Base-by-base conservation (phyloP, 2,797 vertebrate species). In the Clarias laeviceps region DNA sequence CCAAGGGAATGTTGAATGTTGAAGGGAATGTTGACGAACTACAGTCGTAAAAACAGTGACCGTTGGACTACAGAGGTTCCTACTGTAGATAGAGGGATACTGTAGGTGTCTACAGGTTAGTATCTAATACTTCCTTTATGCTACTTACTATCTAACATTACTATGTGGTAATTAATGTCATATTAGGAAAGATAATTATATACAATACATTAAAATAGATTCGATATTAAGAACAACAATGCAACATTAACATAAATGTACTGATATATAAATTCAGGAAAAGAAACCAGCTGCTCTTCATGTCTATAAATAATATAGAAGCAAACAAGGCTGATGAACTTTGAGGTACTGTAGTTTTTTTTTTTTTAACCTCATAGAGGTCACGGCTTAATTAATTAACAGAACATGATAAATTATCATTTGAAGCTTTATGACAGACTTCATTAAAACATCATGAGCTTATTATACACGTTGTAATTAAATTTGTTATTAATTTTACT, bases 401-500 rank as follows among this genome's bases (percentile, higher is more conserved):
- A 5, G 56, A 62, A 74, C 29, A 59, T 69, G 24, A 83, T 50
- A 50, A 64, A 73, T 83, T 69, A 61, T 74, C 24, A 50, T 83
- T 83, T 64, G 69, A 17, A 72, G 82, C 69, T 74, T 83, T 29
- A 29, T 61, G 57, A 50, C 66, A 40, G 68, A 82, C 66, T 70
- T 82, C 68, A 70, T 82, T 82, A 82, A 72, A 70, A 73, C 69
- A 73, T 73, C 68, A 56, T 62, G 82, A 73, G 57, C 56, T 73
- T 73, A 73, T 74, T 62, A 45, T 27, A 83, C n/a, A 29, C 37
- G 29, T 80, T 65, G 3, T 65, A 80, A 80, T 80, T 50, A 82
- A 70, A 56, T n/a, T 72, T 61, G 50, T 34, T 61, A 27, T 73
- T 50, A 45, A 73, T 83, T 50, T 62, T n/a, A 29, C 69, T 83